Evolutionary conservation across 1,140 invertebrate species (phyloP).

Genomic region (Paramacrobiotus metropolitanus): DNA sequence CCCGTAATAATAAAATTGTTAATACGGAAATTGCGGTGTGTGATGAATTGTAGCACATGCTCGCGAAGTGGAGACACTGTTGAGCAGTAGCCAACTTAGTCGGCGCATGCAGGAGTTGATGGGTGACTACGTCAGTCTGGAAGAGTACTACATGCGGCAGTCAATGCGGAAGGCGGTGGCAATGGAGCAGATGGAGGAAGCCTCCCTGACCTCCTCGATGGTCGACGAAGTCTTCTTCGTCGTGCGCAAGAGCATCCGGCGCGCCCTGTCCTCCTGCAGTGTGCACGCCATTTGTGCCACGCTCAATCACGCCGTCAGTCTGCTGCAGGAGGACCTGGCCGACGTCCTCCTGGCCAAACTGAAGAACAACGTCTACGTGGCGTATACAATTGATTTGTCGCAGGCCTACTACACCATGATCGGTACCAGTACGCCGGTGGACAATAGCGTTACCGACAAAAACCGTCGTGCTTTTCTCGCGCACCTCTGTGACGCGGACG

Average conservation of each 20-base stretch:
- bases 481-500: conserved; percentile 79
- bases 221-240: conserved; percentile 97
- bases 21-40: too few relatives aligned
- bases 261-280: conserved; percentile 63
- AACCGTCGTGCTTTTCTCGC: conserved; percentile 28
- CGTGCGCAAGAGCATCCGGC: conserved; percentile 73
- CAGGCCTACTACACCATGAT: conserved; percentile 1
- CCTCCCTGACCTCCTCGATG: conserved; percentile 61
- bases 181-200: conserved; percentile 45
- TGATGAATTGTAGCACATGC: too few relatives aligned
- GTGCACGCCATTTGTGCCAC: conserved; percentile 88
- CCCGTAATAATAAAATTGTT: conserved; percentile 9
- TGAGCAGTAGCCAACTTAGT: conserved; percentile 51
- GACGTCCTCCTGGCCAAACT: conserved; percentile 46
- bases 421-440: background rate
- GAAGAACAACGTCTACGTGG: conserved; percentile 21
- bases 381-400: background rate
- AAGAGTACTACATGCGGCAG: conserved; percentile 86
- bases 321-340: conserved; percentile 64
- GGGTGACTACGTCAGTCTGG: conserved; percentile 66
- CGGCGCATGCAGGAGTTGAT: conserved; percentile 68
- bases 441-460: background rate
- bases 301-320: conserved; percentile 69
- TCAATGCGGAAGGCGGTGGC: conserved; percentile 77
- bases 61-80: conserved; percentile 40